Conservation (phyloP, 2,113 vertebrate species). For the Miniopterus natalensis region DNA sequence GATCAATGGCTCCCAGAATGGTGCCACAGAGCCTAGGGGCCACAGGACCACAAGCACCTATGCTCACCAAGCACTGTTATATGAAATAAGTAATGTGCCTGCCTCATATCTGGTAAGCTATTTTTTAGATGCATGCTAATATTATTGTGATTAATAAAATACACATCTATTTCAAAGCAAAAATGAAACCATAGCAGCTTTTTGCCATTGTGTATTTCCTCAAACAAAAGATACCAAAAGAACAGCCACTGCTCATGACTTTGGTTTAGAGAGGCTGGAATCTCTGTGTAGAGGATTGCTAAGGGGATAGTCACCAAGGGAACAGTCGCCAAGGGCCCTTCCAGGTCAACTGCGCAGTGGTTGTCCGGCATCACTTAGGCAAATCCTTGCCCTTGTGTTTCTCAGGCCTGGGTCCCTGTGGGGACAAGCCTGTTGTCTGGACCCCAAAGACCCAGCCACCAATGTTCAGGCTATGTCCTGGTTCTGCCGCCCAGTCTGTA, state of each 20-base stretch:
- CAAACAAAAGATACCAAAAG: slow-evolving; percentile 73
- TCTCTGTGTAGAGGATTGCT: slow-evolving; percentile 66
- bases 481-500: background rate
- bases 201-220: slow-evolving; percentile 53
- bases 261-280: slow-evolving; percentile 66
- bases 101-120: background rate
- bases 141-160: slow-evolving; percentile 57
- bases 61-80: background rate
- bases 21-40: background rate
- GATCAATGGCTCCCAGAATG: background rate
- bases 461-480: background rate
- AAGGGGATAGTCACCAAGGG: slow-evolving; percentile 81
- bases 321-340: slow-evolving; percentile 78
- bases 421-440: slow-evolving; percentile 28
- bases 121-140: slow-evolving; percentile 59
- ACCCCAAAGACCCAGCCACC: background rate
- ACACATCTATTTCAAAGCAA: slow-evolving; percentile 49
- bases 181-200: slow-evolving; percentile 63
- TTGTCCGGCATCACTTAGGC: slow-evolving; percentile 49
- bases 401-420: slow-evolving; percentile 14
- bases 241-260: slow-evolving; percentile 66
- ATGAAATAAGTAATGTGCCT: background rate
- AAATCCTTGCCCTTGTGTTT: slow-evolving; percentile 61
- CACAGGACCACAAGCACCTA: background rate
- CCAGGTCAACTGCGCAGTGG: slow-evolving; percentile 74